These are phyloP conservation scores for Hippocampus abdominalis DNA, from an alignment of 2,113 vertebrate genomes.

Conservation along the genomic window DNA sequence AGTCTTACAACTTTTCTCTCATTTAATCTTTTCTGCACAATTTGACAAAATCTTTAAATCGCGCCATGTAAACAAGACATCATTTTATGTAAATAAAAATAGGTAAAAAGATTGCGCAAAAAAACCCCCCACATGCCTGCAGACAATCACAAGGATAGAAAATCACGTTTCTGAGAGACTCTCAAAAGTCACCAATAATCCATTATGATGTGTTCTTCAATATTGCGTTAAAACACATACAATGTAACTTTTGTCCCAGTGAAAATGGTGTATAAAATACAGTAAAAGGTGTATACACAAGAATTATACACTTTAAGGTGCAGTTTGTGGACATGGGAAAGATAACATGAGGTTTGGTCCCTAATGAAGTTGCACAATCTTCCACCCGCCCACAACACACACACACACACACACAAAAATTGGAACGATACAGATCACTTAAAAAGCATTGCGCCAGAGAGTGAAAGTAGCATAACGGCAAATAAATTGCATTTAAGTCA, in stretches of 20 bases:
- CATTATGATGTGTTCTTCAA: neutral
- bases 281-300: neutral
- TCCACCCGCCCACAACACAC: no score
- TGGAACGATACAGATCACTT: neutral
- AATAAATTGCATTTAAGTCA: neutral
- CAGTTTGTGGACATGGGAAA: neutral
- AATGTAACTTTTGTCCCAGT: neutral
- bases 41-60: neutral
- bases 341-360: slow-evolving; percentile 3
- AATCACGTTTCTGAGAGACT: neutral
- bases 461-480: neutral
- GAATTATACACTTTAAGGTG: neutral
- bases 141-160: neutral
- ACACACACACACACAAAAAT: no score
- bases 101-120: slow-evolving; percentile 7
- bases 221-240: neutral
- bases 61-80: slow-evolving; percentile 9
- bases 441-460: neutral
- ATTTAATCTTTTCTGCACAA: no score
- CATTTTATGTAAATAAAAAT: slow-evolving; percentile 18
- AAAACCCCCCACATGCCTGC: no score
- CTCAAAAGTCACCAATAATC: neutral
- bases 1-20: neutral
- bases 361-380: neutral
- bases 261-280: neutral